phyloP scores from a whole-genome alignment of 92 coral and sea anemone genomes.

The Muricea muricata region DNA sequence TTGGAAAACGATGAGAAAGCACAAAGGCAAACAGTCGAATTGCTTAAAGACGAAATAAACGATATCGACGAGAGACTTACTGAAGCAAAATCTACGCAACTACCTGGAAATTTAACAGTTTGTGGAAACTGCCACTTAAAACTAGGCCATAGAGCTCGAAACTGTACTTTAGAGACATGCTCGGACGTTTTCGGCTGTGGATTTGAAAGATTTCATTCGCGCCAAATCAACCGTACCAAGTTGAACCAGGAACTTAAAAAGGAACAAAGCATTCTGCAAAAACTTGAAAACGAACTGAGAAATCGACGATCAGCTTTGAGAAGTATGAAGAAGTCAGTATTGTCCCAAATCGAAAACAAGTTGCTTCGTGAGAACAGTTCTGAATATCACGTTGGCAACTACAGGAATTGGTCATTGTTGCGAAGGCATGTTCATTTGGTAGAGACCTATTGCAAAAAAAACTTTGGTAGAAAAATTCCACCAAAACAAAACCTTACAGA shows the following conservation, averaged over 20 bases:
- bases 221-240: slow-evolving; percentile 45
- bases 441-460: slow-evolving; percentile 56
- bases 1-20: slow-evolving; percentile 38
- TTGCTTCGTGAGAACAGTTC: not conserved
- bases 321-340: not conserved
- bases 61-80: slow-evolving; percentile 40
- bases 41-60: slow-evolving; percentile 33
- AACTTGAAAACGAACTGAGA: slow-evolving; percentile 6
- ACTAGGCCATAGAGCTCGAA: slow-evolving; percentile 58
- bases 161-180: slow-evolving; percentile 55
- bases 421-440: slow-evolving; percentile 57
- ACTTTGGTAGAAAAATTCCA: slow-evolving; percentile 54
- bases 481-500: slow-evolving; percentile 45
- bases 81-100: slow-evolving; percentile 40
- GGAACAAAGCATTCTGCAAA: slow-evolving; percentile 38
- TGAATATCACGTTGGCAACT: slow-evolving; percentile 1
- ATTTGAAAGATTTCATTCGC: slow-evolving; percentile 47
- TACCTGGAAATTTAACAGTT: slow-evolving; percentile 22
- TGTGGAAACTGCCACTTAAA: slow-evolving; percentile 69
- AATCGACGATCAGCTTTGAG: slow-evolving; percentile 1
- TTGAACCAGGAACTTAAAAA: slow-evolving; percentile 19
- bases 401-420: slow-evolving; percentile 52
- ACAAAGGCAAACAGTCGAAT: slow-evolving; percentile 44
- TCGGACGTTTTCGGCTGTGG: slow-evolving; percentile 57
- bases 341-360: not conserved